Conservation (phyloP, 2,113 vertebrate genomes). For the Cavia aperea region DNA sequence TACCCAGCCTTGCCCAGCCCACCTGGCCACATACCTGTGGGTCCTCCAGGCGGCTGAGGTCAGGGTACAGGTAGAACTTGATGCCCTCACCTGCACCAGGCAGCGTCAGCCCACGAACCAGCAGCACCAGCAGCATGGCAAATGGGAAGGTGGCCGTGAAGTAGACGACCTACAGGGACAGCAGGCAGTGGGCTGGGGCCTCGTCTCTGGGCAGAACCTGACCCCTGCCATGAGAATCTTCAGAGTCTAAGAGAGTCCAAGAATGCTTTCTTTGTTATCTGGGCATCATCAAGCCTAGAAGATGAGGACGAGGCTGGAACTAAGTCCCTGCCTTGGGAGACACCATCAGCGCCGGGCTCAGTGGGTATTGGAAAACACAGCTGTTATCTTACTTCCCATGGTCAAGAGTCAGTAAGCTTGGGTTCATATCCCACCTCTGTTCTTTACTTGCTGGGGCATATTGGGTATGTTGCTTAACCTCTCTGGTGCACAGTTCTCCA, state of each 20-base stretch:
- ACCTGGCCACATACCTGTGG: constrained; percentile 82
- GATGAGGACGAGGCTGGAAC: neutral
- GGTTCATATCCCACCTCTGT: neutral
- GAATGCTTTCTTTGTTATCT: neutral
- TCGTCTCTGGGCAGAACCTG: neutral
- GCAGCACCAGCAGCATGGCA: constrained; percentile 93
- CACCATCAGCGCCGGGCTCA: neutral
- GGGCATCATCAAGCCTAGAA: neutral
- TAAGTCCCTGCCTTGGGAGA: neutral
- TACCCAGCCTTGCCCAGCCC: neutral
- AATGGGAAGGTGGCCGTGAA: constrained; percentile 97
- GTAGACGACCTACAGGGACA: constrained; percentile 82
- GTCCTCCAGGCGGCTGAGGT: constrained; percentile 89
- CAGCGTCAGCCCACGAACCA: constrained; percentile 94
- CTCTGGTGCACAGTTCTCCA: neutral
- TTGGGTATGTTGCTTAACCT: neutral
- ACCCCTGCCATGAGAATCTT: neutral
- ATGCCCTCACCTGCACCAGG: constrained; percentile 95
- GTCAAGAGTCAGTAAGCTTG: neutral
- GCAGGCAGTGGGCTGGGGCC: neutral
- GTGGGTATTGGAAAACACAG: neutral
- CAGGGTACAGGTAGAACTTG: constrained; percentile 97
- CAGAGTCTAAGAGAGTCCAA: neutral
- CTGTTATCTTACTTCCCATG: neutral
- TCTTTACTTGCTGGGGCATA: neutral